These are phyloP conservation scores for Botia kubotai DNA, from an alignment of 2,797 vertebrate species.

Conservation along the genomic window DNA sequence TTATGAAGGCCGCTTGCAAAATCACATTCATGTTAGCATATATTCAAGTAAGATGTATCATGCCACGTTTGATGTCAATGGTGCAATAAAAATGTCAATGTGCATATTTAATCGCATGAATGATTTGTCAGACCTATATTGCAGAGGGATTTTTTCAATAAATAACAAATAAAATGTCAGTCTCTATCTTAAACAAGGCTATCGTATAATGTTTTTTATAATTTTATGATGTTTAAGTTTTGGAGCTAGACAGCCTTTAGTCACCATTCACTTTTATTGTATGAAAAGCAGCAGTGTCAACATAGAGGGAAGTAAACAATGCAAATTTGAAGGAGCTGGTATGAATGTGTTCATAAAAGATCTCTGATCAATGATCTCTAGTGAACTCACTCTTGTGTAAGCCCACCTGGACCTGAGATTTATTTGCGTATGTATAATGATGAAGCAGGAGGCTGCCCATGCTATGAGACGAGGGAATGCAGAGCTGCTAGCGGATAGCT, in stretches of 20 bases:
- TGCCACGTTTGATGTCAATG: slow-evolving; percentile 5
- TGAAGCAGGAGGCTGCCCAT: slow-evolving; percentile 55
- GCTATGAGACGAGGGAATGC: slow-evolving; percentile 83
- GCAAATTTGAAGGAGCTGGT: slow-evolving; percentile 5
- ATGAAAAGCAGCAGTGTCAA: background rate
- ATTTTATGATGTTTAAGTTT: no score
- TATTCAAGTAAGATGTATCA: background rate
- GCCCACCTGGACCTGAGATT: slow-evolving; percentile 20
- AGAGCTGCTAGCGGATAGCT: slow-evolving; percentile 68
- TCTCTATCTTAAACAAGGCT: background rate
- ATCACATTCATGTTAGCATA: background rate
- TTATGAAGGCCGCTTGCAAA: background rate
- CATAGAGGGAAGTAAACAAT: background rate
- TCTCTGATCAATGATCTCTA: background rate
- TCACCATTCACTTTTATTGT: background rate
- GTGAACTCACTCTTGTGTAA: slow-evolving; percentile 31
- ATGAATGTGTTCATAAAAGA: slow-evolving; percentile 8
- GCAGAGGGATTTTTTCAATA: background rate
- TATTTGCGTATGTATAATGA: slow-evolving; percentile 58
- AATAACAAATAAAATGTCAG: background rate
- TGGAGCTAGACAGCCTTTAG: no score
- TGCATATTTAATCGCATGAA: background rate
- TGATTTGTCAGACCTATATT: background rate
- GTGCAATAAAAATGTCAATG: background rate
- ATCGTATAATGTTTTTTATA: background rate